Conservation (phyloP, 2,888 invertebrate species). For the Himalopsyche anomala region DNA sequence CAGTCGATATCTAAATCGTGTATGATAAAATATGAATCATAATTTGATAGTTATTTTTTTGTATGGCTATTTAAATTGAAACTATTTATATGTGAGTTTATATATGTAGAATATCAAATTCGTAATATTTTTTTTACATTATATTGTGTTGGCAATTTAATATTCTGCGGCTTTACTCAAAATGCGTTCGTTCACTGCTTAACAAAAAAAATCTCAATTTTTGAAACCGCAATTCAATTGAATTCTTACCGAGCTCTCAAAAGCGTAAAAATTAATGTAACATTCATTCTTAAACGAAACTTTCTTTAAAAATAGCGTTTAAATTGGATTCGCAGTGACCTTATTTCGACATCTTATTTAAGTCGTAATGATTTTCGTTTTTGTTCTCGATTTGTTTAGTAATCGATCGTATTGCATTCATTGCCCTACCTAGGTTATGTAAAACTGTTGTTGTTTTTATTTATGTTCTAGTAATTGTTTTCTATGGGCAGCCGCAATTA, state of each 20-base stretch:
- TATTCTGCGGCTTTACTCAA: background rate
- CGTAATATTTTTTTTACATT: no score
- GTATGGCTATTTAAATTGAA: no score
- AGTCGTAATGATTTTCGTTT: background rate
- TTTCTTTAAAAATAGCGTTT: constrained; percentile 12
- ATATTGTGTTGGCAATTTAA: no score
- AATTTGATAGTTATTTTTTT: no score
- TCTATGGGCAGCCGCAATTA: background rate
- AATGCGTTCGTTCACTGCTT: constrained; percentile 4
- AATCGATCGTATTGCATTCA: background rate
- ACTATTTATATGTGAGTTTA: no score
- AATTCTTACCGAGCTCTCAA: background rate
- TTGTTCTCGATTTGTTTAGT: background rate
- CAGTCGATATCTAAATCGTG: no score
- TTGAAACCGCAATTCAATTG: background rate
- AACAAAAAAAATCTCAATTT: background rate
- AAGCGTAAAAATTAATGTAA: background rate
- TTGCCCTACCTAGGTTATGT: background rate
- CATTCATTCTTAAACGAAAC: background rate
- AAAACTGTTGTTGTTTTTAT: no score
- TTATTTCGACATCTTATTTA: constrained; percentile 33
- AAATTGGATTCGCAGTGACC: constrained; percentile 13
- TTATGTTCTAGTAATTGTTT: no score
- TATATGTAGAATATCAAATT: no score
- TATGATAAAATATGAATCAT: no score